Evolutionary conservation across 2,113 vertebrate genomes (phyloP).

Genomic region (crab-eating macaque (Macaca fascicularis)): DNA sequence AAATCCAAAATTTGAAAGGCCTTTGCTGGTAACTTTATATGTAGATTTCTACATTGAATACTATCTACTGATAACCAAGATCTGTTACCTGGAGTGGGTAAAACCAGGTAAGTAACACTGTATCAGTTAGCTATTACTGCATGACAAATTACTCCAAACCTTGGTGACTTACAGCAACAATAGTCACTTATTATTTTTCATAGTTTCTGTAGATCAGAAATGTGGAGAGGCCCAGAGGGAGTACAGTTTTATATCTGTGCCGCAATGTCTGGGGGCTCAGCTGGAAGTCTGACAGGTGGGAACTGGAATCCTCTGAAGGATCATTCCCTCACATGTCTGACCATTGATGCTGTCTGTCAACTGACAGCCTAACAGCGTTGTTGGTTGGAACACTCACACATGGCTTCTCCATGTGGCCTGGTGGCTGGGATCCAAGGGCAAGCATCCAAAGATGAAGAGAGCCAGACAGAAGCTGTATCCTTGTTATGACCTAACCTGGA

Average conservation of each 20-base stretch:
- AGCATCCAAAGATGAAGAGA: background rate
- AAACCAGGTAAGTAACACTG: background rate
- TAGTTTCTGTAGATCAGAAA: background rate
- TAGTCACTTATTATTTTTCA: background rate
- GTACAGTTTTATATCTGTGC: background rate
- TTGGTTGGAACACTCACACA: too few relatives aligned
- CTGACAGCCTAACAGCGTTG: background rate
- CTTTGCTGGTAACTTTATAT: background rate
- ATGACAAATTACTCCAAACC: background rate
- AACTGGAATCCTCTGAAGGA: background rate
- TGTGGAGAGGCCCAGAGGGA: background rate
- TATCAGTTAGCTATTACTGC: background rate
- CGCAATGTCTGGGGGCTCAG: background rate
- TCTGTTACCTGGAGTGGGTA: background rate
- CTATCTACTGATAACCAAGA: background rate
- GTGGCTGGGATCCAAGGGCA: background rate
- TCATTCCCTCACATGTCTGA: background rate
- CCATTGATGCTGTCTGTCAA: background rate
- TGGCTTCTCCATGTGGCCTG: background rate
- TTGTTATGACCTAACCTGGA: background rate
- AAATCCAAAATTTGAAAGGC: background rate
- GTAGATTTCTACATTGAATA: background rate
- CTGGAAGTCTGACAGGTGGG: background rate
- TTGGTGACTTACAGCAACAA: background rate
- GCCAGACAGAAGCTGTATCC: background rate